Percentiles rank a stretch among this genome's conserved stretches.
Conservation (phyloP, 2,888 invertebrate genomes). For the Keiferia lycopersicella region DNA sequence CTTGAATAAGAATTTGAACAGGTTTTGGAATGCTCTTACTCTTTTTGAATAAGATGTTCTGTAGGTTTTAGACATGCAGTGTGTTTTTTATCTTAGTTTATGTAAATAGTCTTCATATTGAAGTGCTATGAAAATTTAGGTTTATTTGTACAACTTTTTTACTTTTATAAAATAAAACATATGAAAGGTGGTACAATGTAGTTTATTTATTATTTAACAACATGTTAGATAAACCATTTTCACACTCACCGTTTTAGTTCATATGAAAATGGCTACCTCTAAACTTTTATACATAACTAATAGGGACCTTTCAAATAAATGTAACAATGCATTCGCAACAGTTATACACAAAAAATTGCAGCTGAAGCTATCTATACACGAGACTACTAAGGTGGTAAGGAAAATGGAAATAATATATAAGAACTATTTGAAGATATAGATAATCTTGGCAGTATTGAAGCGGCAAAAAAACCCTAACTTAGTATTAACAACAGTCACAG, state of each 20-base stretch:
- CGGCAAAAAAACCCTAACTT: conserved; percentile 50
- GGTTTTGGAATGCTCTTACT: conserved; percentile 58
- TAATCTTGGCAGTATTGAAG: conserved; percentile 45
- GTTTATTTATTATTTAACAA: conserved; percentile 85
- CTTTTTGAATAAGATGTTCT: conserved; percentile 51
- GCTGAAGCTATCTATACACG: conserved; percentile 63
- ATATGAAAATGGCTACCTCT: conserved; percentile 79
- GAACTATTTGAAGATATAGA: conserved; percentile 38
- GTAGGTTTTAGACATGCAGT: too few relatives aligned
- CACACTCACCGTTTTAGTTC: conserved; percentile 62
- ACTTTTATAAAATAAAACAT: conserved; percentile 61
- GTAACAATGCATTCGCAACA: conserved; percentile 70
- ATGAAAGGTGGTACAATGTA: conserved; percentile 84
- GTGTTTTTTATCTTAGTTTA: neutral
- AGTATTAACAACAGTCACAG: conserved; percentile 71
- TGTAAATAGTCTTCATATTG: conserved; percentile 5
- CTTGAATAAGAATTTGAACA: conserved; percentile 63
- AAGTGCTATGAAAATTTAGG: neutral
- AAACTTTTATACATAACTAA: conserved; percentile 79
- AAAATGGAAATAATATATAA: conserved; percentile 26
- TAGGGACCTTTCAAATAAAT: conserved; percentile 70
- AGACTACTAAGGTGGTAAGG: conserved; percentile 51
- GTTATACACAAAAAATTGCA: conserved; percentile 50
- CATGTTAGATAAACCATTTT: conserved; percentile 80
- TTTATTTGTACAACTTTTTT: neutral